Conservation (phyloP, 2,888 invertebrate species). For the Acanthopleura granulata region DNA sequence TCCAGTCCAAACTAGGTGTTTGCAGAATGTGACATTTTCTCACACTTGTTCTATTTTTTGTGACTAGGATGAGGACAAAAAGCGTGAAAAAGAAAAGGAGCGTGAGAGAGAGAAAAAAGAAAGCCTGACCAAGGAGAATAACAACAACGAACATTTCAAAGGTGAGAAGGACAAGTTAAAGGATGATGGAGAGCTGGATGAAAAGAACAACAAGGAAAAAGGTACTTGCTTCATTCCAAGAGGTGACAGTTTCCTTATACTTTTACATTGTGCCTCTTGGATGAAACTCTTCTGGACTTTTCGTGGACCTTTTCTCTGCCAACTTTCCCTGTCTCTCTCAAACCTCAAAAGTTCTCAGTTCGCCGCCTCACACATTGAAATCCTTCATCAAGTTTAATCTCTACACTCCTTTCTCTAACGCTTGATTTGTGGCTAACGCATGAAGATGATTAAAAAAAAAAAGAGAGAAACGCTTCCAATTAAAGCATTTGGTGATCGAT, state of each 20-base stretch:
- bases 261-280: neutral
- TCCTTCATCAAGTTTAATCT: no score
- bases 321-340: neutral
- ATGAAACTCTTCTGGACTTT: constrained; percentile 19
- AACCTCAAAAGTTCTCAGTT: neutral
- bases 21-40: no score
- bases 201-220: constrained; percentile 64
- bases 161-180: constrained; percentile 41
- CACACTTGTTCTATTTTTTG: neutral
- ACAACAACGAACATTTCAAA: constrained; percentile 51
- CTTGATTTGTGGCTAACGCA: no score
- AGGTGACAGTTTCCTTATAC: neutral
- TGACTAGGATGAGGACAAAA: constrained; percentile 15
- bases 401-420: no score
- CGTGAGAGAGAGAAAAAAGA: constrained; percentile 51
- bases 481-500: no score
- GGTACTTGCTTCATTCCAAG: constrained; percentile 34
- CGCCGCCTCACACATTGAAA: no score
- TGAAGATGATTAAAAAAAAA: no score
- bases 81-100: constrained; percentile 35
- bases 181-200: constrained; percentile 48
- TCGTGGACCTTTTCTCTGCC: constrained; percentile 13
- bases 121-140: constrained; percentile 52
- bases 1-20: no score
- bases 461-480: no score